phyloP scores from a whole-genome alignment of 1,140 invertebrate genomes.

The Hetaerina americana region DNA sequence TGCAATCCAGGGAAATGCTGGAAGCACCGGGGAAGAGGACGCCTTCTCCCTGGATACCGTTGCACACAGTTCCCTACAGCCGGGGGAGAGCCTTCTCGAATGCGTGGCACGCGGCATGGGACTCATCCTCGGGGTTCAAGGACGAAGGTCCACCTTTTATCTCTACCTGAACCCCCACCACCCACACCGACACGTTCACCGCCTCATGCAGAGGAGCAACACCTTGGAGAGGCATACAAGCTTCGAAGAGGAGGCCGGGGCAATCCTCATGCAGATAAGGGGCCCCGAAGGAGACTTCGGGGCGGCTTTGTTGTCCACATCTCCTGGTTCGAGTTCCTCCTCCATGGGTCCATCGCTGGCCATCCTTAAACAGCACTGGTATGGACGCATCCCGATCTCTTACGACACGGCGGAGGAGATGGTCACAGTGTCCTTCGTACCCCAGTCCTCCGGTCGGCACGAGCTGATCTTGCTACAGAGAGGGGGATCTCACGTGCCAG shows the following conservation, averaged over 20 bases:
- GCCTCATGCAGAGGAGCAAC: neutral
- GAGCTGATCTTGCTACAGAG: conserved; percentile 28
- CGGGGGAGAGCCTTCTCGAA: neutral
- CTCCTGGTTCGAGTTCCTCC: neutral
- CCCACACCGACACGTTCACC: neutral
- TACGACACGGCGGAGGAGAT: neutral
- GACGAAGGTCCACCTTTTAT: conserved; percentile 34
- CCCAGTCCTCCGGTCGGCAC: neutral
- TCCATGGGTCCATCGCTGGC: neutral
- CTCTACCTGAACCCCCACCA: conserved; percentile 23
- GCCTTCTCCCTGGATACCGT: neutral
- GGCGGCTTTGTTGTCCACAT: neutral
- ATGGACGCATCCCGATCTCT: neutral
- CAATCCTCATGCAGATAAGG: neutral
- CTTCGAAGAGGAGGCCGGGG: neutral
- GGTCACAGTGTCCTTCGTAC: neutral
- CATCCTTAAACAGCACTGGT: neutral
- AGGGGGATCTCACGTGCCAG: conserved; percentile 31
- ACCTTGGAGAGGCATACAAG: neutral
- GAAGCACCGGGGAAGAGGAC: conserved; percentile 31
- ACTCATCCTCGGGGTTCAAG: conserved; percentile 34
- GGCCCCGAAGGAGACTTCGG: conserved; percentile 5
- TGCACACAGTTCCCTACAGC: neutral
- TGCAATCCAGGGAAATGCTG: too few relatives aligned
- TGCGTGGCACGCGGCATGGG: conserved; percentile 42